These are phyloP conservation scores for Peromyscus leucopus DNA, from an alignment of 2,113 vertebrate genomes.

Conservation along the genomic window DNA sequence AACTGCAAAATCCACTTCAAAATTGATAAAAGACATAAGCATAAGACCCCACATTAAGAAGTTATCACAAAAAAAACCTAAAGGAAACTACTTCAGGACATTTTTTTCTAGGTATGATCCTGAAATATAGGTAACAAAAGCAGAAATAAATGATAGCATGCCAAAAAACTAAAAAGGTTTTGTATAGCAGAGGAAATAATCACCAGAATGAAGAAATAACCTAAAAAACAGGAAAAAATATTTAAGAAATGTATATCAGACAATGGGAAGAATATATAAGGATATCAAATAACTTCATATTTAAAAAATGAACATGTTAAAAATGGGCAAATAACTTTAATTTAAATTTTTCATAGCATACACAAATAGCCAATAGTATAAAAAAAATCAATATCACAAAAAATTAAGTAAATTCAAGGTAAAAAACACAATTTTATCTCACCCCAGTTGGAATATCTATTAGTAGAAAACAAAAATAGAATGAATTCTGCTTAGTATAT, in stretches of 20 bases:
- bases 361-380: not conserved
- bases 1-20: not conserved
- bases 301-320: not conserved
- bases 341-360: not conserved
- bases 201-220: not conserved
- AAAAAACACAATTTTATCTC: not conserved
- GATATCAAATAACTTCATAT: not conserved
- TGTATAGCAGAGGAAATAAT: not conserved
- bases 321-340: not conserved
- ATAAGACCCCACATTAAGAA: not conserved
- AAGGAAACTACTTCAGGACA: not conserved
- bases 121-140: not conserved
- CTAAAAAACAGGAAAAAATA: not conserved
- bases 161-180: not conserved
- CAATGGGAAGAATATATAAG: not conserved
- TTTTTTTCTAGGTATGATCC: not conserved
- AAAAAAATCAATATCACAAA: not conserved
- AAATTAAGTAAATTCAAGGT: not conserved
- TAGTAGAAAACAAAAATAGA: not conserved
- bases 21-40: not conserved
- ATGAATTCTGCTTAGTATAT: not conserved
- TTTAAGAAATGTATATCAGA: not conserved
- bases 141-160: not conserved
- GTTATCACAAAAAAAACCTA: not conserved
- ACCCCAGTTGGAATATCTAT: not conserved